Base-by-base conservation (phyloP, 2,888 invertebrate species). In the Ptilodon capucinus region DNA sequence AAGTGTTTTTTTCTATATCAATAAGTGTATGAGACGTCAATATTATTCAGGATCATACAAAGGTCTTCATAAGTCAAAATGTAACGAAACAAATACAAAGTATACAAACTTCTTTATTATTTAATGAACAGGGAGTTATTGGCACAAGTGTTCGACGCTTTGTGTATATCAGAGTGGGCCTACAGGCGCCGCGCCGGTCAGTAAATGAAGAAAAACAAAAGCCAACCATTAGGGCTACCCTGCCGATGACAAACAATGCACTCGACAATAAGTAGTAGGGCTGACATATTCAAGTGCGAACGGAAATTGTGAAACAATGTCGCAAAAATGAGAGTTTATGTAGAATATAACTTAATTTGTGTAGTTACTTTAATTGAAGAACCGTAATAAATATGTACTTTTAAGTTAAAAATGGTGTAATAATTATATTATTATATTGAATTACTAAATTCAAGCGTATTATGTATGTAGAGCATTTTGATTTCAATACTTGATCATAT, bases 201-300 rank as follows among this genome's bases (percentile, higher is more conserved):
- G 68, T 73, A 77, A 78, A 82, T 80, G 76, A 82, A 79, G 82
- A 79, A 84, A 82, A 84, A 84, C 84, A 85, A 85, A 81, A 79
- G 74, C 72, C 66, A 48, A 49, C 77, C 78, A 81, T 84, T 82
- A 83, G 75, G 75, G 77, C 56, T 79, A 74, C 61, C 65, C 65
- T 60, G 57, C 63, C 68, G 68, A 71, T 72, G 75, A 76, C 75
- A 78, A 83, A 81, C 75, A 81, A 74, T 75, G 68, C 49, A 40
- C 49, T 42, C 46, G 55, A 49, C 14, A 50, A 49, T 40, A n/a
- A n/a, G n/a, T n/a, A 38, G 34, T 51, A 72, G 68, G 71, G 72
- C 30, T 71, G 62, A 17, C 62, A 40, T 32, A 30, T 21, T 34
- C 4, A 18, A 18, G 18, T 21, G 36, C 35, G 21, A 21, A 23